Percentiles rank a stretch among this genome's conserved stretches.
These are phyloP conservation scores for Bactericera cockerelli DNA, from an alignment of 1,140 invertebrate genomes.

Conservation along the genomic window DNA sequence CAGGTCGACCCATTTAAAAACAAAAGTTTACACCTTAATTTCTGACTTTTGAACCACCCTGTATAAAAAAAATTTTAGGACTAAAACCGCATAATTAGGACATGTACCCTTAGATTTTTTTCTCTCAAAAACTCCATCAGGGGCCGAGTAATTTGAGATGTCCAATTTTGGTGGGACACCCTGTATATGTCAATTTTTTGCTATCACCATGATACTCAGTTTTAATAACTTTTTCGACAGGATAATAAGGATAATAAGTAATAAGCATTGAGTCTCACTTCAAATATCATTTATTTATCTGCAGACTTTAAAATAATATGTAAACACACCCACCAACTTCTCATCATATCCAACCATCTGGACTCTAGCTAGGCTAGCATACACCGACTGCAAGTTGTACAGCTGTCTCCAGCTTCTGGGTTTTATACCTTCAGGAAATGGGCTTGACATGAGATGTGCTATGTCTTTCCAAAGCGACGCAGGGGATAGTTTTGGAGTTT, in stretches of 20 bases:
- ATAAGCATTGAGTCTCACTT: too few relatives aligned
- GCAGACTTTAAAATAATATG: not conserved
- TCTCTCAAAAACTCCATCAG: too few relatives aligned
- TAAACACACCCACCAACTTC: conserved; percentile 55
- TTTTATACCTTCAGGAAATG: conserved; percentile 56
- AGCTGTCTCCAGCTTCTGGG: conserved; percentile 77
- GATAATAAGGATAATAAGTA: too few relatives aligned
- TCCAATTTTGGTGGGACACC: too few relatives aligned
- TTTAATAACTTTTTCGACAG: not conserved
- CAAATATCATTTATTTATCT: too few relatives aligned
- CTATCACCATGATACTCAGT: not conserved
- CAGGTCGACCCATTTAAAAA: too few relatives aligned
- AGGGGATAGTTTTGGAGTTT: conserved; percentile 55
- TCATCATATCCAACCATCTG: conserved; percentile 92
- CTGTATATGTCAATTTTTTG: not conserved
- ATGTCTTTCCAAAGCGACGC: conserved; percentile 72
- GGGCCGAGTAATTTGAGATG: too few relatives aligned
- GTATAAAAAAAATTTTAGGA: too few relatives aligned
- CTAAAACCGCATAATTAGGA: too few relatives aligned
- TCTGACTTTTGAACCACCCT: too few relatives aligned
- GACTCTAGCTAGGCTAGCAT: conserved; percentile 69
- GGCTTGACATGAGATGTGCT: conserved; percentile 63
- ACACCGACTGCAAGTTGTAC: conserved; percentile 66
- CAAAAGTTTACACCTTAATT: too few relatives aligned
- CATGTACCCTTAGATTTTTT: too few relatives aligned